Evolutionary conservation across 1,140 invertebrate species (phyloP).

Genomic region (Argopecten irradians): DNA sequence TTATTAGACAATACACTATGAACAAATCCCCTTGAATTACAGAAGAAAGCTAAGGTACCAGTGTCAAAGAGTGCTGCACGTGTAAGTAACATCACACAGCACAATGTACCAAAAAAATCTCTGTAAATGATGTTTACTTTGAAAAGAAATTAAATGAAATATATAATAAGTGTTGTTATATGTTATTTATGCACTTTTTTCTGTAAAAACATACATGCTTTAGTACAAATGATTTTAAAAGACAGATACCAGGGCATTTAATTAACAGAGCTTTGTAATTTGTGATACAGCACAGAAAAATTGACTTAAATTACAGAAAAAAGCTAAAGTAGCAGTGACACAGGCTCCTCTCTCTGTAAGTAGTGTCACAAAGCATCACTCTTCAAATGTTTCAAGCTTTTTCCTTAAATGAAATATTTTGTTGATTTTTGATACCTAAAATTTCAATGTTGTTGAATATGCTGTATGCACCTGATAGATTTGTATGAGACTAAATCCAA

Average conservation of each 20-base stretch:
- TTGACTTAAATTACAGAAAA: not conserved
- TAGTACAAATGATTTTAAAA: not conserved
- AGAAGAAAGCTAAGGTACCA: slow-evolving; percentile 16
- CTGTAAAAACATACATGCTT: no score
- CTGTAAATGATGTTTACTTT: not conserved
- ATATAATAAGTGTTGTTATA: not conserved
- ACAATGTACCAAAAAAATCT: not conserved
- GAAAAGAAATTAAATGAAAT: not conserved
- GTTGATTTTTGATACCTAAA: not conserved
- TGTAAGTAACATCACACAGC: slow-evolving; percentile 14
- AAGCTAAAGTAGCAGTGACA: not conserved
- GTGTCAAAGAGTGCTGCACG: not conserved
- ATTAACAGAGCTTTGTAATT: not conserved
- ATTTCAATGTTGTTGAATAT: slow-evolving; percentile 17
- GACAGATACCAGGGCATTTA: not conserved
- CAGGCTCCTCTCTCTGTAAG: not conserved
- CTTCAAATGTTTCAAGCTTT: not conserved
- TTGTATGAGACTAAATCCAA: not conserved
- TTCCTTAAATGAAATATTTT: not conserved
- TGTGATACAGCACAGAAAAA: not conserved
- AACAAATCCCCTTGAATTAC: not conserved
- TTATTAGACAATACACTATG: not conserved
- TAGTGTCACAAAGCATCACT: not conserved
- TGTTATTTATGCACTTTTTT: not conserved
- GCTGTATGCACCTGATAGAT: not conserved